phyloP scores from a whole-genome alignment of 2,113 vertebrate genomes.

The Climacteris rufus region DNA sequence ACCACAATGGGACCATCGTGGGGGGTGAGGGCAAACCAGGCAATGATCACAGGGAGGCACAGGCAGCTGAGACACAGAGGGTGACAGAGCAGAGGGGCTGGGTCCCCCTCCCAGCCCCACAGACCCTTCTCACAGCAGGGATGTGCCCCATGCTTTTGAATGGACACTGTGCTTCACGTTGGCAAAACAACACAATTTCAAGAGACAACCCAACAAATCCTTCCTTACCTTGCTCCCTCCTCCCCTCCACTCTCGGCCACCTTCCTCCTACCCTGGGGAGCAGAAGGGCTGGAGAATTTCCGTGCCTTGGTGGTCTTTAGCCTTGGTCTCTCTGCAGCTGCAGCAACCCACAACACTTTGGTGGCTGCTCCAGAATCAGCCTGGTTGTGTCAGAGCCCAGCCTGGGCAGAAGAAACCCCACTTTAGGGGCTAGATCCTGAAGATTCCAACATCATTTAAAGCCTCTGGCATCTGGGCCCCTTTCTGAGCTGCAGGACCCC shows the following conservation, averaged over 20 bases:
- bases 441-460: not conserved
- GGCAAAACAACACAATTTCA: not conserved
- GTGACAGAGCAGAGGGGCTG: not conserved
- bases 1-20: accelerated
- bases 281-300: not conserved
- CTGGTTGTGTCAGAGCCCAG: not conserved
- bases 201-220: not conserved
- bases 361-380: not conserved
- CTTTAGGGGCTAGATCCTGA: not conserved
- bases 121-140: not conserved
- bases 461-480: not conserved
- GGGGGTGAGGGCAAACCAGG: not conserved
- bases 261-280: not conserved
- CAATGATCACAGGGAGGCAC: not conserved
- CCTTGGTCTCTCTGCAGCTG: not conserved
- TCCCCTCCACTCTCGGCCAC: not conserved
- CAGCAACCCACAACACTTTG: not conserved
- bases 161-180: accelerated
- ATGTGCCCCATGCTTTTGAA: not conserved
- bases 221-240: not conserved
- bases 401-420: not conserved
- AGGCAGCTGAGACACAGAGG: not conserved
- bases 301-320: not conserved
- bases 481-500: not conserved
- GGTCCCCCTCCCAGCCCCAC: not conserved